Base-by-base conservation (phyloP, 37 sponge, comb jelly and placozoan species). In the Dysidea cf. avara region DNA sequence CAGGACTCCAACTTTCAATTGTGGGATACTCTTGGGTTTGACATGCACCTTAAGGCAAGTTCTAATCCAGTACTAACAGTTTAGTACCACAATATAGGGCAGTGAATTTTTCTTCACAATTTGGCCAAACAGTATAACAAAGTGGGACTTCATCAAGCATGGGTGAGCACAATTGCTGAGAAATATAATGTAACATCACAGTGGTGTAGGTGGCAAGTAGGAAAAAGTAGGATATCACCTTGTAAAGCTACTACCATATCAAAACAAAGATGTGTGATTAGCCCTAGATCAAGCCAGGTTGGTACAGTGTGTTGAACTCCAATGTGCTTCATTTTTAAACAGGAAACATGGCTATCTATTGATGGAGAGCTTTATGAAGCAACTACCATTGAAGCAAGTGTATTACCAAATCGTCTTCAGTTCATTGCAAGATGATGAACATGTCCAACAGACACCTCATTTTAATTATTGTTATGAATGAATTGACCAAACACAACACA, bases 361-460 rank as follows among this genome's bases (percentile, higher is more conserved):
- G 90, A 90, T 58, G 90, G 90, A 3, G 90, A 90, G 48, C 60
- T 35, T 0, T 90, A 72, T 33, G 90, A 90, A 37, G 68, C 85
- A 12, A 68, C 83, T 28, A 61, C 77, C 20, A 49, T 87, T 32
- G 20, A 69, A 37, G 57, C 81, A 46, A 80, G 25, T 37, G 48
- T 81, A 2, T 37, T 68, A 20, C 82, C 87, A 7, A 55, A 75
- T 51, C 9, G 90, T 39, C 78, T 24, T 76, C 61, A 71, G 67
- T 84, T 13, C 85, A 90, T 58, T 81, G 90, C 9, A 85, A 90
- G 56, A 66, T 39, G 3, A 84, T 66, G 61, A 77, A 4, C 58
- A 83, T 34, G 56, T 72, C 31, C 38, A 82, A 39, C 20, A 64
- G 26, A 47, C 76, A 46, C 74, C 31, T 37, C 34, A 76, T 1